Conservation (phyloP, 2,888 invertebrate genomes). For the Lasioglossum villosulum region DNA sequence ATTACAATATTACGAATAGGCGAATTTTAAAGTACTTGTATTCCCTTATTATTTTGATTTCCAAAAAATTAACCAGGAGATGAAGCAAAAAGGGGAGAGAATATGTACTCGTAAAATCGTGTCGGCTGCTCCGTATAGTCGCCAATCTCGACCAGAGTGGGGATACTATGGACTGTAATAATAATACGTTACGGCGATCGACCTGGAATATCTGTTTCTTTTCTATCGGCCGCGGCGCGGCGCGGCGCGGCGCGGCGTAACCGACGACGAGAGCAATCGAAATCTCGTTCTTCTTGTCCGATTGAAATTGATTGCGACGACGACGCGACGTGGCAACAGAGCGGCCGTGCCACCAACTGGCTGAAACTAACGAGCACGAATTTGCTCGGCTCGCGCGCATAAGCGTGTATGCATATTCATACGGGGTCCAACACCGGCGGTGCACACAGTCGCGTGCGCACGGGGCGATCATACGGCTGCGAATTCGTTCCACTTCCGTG, state of each 20-base stretch:
- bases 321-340: conserved; percentile 35
- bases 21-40: too few relatives aligned
- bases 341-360: conserved; percentile 44
- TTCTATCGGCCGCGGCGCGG: neutral
- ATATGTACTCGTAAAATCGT: neutral
- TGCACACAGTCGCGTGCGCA: conserved; percentile 2
- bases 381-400: conserved; percentile 47
- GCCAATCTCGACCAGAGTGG: neutral
- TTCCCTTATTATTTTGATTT: too few relatives aligned
- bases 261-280: neutral
- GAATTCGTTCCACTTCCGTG: conserved; percentile 65
- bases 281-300: conserved; percentile 32
- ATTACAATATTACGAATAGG: too few relatives aligned
- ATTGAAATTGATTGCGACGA: conserved; percentile 49
- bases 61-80: too few relatives aligned
- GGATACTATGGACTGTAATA: neutral
- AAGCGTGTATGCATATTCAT: conserved; percentile 69
- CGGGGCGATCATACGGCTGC: conserved; percentile 43
- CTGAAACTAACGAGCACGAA: conserved; percentile 70
- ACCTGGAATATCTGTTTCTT: neutral
- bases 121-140: neutral
- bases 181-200: neutral
- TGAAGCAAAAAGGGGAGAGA: neutral
- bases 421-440: conserved; percentile 10
- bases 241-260: neutral